Evolutionary conservation across 1,140 invertebrate species (phyloP).

Genomic region (Achatina immaculata): DNA sequence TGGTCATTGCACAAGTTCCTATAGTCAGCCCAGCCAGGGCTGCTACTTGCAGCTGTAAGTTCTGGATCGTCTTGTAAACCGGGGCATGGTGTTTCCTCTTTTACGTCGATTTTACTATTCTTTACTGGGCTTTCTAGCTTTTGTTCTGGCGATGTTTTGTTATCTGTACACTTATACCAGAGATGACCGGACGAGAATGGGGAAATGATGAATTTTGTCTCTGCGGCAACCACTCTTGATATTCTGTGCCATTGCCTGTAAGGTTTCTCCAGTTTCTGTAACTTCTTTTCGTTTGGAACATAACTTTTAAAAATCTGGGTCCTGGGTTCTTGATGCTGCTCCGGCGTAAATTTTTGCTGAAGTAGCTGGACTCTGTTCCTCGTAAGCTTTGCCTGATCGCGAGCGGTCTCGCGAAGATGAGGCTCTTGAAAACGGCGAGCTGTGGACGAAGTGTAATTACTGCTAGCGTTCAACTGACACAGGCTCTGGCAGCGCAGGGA

Average conservation of each 20-base stretch:
- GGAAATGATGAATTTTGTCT: conserved; percentile 13
- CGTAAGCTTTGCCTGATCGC: neutral
- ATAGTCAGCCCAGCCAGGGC: no score
- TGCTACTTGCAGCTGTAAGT: no score
- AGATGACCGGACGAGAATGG: no score
- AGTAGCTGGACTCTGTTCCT: neutral
- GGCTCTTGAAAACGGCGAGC: neutral
- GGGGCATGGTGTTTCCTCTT: no score
- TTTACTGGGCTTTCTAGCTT: no score
- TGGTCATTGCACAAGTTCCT: no score
- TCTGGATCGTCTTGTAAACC: no score
- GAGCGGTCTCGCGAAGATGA: neutral
- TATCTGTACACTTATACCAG: no score
- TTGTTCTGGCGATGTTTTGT: no score
- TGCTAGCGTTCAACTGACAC: neutral
- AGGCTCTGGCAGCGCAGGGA: neutral
- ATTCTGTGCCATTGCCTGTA: conserved; percentile 9
- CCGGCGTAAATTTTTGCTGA: neutral
- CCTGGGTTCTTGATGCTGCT: neutral
- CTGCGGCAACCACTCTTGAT: neutral
- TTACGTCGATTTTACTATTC: no score
- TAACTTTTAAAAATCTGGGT: neutral
- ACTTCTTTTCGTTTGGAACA: neutral
- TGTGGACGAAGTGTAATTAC: neutral
- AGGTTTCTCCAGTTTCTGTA: conserved; percentile 2